Evolutionary conservation across 2,888 invertebrate species (phyloP), one percentile per base, ranked within the genome.

Genomic region (Brachyptera putata): DNA sequence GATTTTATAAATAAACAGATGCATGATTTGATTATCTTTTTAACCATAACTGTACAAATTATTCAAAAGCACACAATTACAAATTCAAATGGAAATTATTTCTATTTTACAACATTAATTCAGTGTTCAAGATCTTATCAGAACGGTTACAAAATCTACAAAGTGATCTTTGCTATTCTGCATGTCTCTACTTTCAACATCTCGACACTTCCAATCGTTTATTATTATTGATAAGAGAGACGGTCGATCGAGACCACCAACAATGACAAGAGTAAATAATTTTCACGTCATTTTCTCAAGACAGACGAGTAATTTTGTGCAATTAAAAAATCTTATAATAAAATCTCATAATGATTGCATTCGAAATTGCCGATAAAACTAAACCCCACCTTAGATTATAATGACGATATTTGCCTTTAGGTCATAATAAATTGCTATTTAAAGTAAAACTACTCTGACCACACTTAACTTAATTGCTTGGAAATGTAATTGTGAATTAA

Each of bases 291-390:
- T 14, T 25, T 26, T 50, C 25, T 50, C 16, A 50, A 9, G 49
- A 9, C 24, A 26, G 30, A 16, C 26, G n/a, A n/a, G n/a, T n/a
- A n/a, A n/a, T n/a, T n/a, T n/a, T n/a, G 49, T 30, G 49, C 49
- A 50, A 50, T 50, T 50, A 50, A 50, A 50, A 50, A 50, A 21
- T 41, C 41, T 41, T 41, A 18, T 41, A 18, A 50, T 50, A 50
- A 50, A 50, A 50, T 25, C n/a, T n/a, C n/a, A n/a, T n/a, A n/a
- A n/a, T n/a, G n/a, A n/a, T 50, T 11, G 49, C 26, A 50, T 50
- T 25, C n/a, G 26, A 50, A 50, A 50, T 50, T 50, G 49, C 11
- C 49, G 25, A 46, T 21, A 34, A 53, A 36, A 53, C 21, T 22
- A 22, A 36, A 24, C 53, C 34, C 18, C 53, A 53, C 53, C 53